Evolutionary conservation across 2,113 vertebrate species (phyloP), one percentile per base, ranked within the genome.

Genomic region (Nicator chloris): DNA sequence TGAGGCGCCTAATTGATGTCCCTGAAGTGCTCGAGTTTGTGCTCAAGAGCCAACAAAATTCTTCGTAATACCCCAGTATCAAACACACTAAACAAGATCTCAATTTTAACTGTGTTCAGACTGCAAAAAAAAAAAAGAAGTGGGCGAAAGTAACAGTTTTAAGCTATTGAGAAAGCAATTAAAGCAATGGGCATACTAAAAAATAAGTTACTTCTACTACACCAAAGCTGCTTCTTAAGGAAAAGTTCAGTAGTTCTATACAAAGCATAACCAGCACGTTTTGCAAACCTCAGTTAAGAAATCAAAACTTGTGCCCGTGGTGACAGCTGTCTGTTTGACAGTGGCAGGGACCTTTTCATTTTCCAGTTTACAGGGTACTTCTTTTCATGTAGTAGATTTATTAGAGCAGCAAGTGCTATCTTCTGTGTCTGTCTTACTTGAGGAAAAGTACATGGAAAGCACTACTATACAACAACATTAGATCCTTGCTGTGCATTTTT

Each of bases 401-500:
- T 44, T 75, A 88, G 40, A 92, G 64, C 39, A 83, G 56, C 63
- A 83, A 37, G 10, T 11, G 4, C 44, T 44, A 45, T 21, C 51
- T 51, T 68, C 56, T 64, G 3, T 13, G 42, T 23, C 66, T 47
- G 18, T 13, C 82, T 68, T 47, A 78, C 26, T 13, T 26, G 23
- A 78, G 31, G 37, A 88, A 69, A 76, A 86, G 60, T 11, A 84
- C 5, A 11, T 15, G 12, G 81, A 87, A 91, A 93, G 56, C 76
- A 78, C 39, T 54, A 73, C 8, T 68, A 60, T 86, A 5, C 11
- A 88, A 90, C 45, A 76, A 56, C 44, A 71, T 71, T 24, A 94
- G 72, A 53, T 33, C 44, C 95, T 75, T 33, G 76, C 93, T 88
- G 88, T 28, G 90, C 75, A 51, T 91, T 90, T 94, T 73, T 63